Base-by-base conservation (phyloP, 2,113 vertebrate genomes). In the Passerina amoena region DNA sequence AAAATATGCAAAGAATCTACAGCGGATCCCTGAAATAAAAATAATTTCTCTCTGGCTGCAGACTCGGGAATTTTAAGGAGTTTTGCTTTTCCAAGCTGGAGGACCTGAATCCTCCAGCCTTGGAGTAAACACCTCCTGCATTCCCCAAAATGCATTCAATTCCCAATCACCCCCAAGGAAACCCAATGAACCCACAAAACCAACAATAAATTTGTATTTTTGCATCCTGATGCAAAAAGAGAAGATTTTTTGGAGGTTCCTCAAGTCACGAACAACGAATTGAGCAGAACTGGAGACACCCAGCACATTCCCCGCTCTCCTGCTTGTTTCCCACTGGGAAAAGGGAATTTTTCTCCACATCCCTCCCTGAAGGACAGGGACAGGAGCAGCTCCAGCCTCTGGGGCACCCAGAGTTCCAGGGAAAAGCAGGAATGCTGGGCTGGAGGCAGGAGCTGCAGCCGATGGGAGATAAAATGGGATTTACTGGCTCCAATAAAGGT, bases 401-500 rank as follows among this genome's bases (percentile, higher is more conserved):
- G 31, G 25, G 4, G 9, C 28, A 30, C 22, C 50, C 70, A 79
- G 53, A 84, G 91, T 85, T 11, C 82, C 68, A 42, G 27, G 87
- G 71, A 31, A 88, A 88, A 69, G 5, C 1, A 14, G 65, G 82
- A 69, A 69, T 76, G 24, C 14, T 23, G 33, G 79, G 91, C 25
- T 59, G 78, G 56, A 75, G 54, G 63, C 80, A 90, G 68, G 30
- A 47, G 9, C 86, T 53, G 72, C 65, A 30, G 10, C 33, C 14
- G 57, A 40, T 12, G 5, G 51, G 94, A 57, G 69, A 88, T 47
- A 75, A 90, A 95, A 84, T 1, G 19, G 64, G 92, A 95, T 90
- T 96, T 96, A 95, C 3, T 88, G 95, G 48, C 69, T 83, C 93
- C 85, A 95, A 96, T 95, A 94, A 96, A 96, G 50, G 28, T 92